Percentiles rank a stretch among this genome's conserved stretches.
Evolutionary conservation across 2,888 invertebrate genomes (phyloP).

Genomic region (Polia nebulosa): DNA sequence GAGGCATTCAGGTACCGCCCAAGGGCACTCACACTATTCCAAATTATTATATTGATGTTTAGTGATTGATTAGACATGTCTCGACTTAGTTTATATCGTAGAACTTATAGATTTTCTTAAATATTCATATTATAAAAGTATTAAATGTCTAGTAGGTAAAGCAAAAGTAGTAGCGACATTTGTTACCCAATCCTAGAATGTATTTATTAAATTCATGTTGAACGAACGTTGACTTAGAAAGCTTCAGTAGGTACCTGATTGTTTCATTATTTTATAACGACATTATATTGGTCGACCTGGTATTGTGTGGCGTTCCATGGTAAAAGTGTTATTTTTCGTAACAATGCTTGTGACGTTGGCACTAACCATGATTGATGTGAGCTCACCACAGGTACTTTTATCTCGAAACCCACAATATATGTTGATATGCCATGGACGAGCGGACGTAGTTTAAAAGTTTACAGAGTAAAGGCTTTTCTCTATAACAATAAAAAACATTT

Average conservation of each 20-base stretch:
- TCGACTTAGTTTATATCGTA: conserved; percentile 56
- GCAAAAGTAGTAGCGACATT: conserved; percentile 53
- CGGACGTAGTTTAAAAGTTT: conserved; percentile 50
- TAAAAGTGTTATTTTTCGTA: conserved; percentile 64
- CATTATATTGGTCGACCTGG: conserved; percentile 46
- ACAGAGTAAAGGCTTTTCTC: background rate
- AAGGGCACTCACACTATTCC: conserved; percentile 68
- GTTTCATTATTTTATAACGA: conserved; percentile 74
- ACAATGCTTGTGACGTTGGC: conserved; percentile 66
- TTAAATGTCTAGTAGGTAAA: conserved; percentile 42
- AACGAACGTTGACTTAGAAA: conserved; percentile 60
- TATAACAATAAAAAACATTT: conserved; percentile 1
- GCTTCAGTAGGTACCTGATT: conserved; percentile 84
- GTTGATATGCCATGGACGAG: conserved; percentile 40
- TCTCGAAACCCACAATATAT: conserved; percentile 65
- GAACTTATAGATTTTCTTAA: conserved; percentile 37
- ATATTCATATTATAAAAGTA: conserved; percentile 45
- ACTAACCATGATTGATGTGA: conserved; percentile 65
- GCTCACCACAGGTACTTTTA: conserved; percentile 66
- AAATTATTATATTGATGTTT: conserved; percentile 68
- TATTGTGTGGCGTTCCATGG: conserved; percentile 67
- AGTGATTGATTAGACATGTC: conserved; percentile 56
- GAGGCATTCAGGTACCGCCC: conserved; percentile 90
- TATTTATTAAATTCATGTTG: conserved; percentile 57
- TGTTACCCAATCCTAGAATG: conserved; percentile 67